Conservation (phyloP, 2,888 invertebrate species). For the Mongoloraphidia duomilia region DNA sequence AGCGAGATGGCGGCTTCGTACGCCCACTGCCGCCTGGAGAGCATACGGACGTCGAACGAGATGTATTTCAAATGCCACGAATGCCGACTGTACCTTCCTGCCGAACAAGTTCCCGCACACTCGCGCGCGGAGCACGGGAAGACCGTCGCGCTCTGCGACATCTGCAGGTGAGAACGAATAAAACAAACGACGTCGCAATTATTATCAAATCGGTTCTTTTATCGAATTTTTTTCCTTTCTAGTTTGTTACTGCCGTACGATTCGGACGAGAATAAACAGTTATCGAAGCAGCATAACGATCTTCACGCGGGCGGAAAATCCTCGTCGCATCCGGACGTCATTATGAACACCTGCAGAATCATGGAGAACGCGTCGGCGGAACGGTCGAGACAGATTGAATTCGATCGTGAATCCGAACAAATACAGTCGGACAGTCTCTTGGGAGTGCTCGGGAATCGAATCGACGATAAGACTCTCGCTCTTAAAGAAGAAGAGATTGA, state of each 20-base stretch:
- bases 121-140: not conserved
- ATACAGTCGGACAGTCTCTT: no score
- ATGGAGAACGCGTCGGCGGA: not conserved
- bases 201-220: not conserved
- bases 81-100: slow-evolving; percentile 1
- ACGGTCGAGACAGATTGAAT: no score
- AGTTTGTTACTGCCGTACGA: slow-evolving; percentile 5
- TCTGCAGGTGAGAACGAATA: not conserved
- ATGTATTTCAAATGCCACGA: slow-evolving; percentile 2
- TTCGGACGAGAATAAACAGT: not conserved
- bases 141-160: slow-evolving; percentile 1
- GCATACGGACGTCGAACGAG: not conserved
- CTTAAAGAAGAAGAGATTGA: no score
- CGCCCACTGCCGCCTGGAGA: slow-evolving; percentile 1
- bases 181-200: not conserved
- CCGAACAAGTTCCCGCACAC: not conserved
- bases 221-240: not conserved
- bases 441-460: no score
- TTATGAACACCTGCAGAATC: not conserved
- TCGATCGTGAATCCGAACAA: no score
- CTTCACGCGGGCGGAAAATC: not conserved
- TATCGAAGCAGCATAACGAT: slow-evolving; percentile 1
- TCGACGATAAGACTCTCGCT: no score
- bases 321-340: not conserved
- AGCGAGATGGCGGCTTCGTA: slow-evolving; percentile 1